Conservation (phyloP, 1,140 invertebrate genomes). For the Zophobas morio region DNA sequence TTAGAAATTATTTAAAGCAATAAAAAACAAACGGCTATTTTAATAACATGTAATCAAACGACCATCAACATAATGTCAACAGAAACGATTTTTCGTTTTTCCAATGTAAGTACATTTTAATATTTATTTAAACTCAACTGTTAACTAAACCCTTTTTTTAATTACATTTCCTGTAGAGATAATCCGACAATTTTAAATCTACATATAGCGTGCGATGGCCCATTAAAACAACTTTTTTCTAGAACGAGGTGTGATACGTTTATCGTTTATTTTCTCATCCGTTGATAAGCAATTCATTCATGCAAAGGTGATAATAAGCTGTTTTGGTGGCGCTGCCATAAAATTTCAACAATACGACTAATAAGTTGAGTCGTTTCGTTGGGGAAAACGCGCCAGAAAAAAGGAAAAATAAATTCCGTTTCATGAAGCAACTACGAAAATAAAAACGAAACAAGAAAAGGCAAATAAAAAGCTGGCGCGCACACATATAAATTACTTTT, state of each 20-base stretch:
- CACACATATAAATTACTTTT: conserved; percentile 67
- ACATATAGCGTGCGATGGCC: conserved; percentile 7
- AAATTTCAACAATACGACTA: conserved; percentile 47
- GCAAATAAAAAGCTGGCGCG: conserved; percentile 60
- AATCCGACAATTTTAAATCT: conserved; percentile 18
- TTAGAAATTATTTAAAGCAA: conserved; percentile 42
- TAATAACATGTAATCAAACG: conserved; percentile 43
- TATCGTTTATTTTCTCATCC: not conserved
- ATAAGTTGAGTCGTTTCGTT: conserved; percentile 61
- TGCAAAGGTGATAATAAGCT: not conserved
- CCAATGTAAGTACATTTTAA: not conserved
- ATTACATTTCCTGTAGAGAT: conserved; percentile 20
- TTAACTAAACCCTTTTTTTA: conserved; percentile 19
- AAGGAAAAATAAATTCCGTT: conserved; percentile 62
- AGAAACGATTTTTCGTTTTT: conserved; percentile 31
- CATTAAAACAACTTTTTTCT: not conserved
- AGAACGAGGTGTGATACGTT: conserved; percentile 1
- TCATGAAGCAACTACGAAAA: conserved; percentile 63
- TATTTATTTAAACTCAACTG: conserved; percentile 1
- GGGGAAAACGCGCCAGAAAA: conserved; percentile 56
- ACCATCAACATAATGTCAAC: conserved; percentile 37
- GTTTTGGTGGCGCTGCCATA: not conserved
- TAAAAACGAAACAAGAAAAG: conserved; percentile 61
- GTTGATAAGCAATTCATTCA: conserved; percentile 11
- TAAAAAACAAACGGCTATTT: conserved; percentile 43